A percentile compares a stretch with the other conserved stretches of the same genome.
Evolutionary conservation across 2,797 vertebrate genomes (phyloP).

Genomic region (Cottoperca gobio): DNA sequence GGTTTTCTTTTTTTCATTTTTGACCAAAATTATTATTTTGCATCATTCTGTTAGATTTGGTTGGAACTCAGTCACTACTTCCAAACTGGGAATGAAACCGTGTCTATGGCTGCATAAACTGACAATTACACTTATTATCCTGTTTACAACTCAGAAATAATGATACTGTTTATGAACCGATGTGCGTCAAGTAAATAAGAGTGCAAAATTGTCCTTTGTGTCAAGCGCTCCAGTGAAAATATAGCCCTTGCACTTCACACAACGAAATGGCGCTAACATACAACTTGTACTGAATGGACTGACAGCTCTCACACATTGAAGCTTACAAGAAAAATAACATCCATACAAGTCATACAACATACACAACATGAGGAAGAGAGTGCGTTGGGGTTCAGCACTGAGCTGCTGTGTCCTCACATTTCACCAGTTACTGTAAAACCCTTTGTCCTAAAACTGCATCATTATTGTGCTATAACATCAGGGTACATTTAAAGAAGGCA

Average conservation of each 20-base stretch:
- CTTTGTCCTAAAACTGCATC: conserved; percentile 15
- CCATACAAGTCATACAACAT: conserved; percentile 27
- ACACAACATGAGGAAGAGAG: conserved; percentile 16
- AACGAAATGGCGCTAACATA: conserved; percentile 1
- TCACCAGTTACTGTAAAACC: conserved; percentile 2
- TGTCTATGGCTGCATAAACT: conserved; percentile 42
- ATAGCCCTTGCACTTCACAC: conserved; percentile 8
- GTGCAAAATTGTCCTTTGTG: conserved; percentile 27
- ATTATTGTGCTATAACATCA: conserved; percentile 26
- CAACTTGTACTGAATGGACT: conserved; percentile 17
- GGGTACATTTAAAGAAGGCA: conserved; percentile 20
- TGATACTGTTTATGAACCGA: conserved; percentile 50
- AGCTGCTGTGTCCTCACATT: conserved; percentile 9
- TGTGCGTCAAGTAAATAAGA: conserved; percentile 39
- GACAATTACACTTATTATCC: conserved; percentile 51
- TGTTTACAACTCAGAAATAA: conserved; percentile 58
- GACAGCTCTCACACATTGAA: conserved; percentile 24
- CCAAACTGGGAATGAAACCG: conserved; percentile 32
- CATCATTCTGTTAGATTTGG: conserved; percentile 25
- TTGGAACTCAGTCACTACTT: conserved; percentile 16
- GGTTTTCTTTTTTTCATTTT: background rate
- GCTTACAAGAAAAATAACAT: conserved; percentile 11
- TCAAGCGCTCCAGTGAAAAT: conserved; percentile 17
- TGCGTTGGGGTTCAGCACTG: conserved; percentile 20
- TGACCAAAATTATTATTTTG: conserved; percentile 8